Base-by-base conservation (phyloP, 2,797 vertebrate genomes). In the Caiman crocodilus region DNA sequence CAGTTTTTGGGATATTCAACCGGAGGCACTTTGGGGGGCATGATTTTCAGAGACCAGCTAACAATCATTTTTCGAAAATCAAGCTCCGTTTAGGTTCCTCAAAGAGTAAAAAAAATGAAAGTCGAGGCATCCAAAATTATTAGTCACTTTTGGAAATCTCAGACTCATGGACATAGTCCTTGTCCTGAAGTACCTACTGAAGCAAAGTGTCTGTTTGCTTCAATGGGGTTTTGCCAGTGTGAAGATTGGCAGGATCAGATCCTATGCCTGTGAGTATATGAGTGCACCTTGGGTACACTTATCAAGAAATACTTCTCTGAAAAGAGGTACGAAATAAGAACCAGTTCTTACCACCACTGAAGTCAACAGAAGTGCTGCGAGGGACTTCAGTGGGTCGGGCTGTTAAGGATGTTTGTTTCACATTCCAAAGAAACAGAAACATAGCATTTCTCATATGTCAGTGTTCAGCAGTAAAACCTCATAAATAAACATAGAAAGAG, bases 401-500 rank as follows among this genome's bases (percentile, higher is more conserved):
- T 58, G 42, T 75, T 80, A 93, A 92, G 92, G 79, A 93, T 76
- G 82, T 90, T 95, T 30, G 76, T 90, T 95, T 93, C 94, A 76
- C 90, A 82, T 97, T 96, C 88, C 90, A 97, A 94, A 94, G 97
- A 93, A 96, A 97, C 88, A 97, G 74, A 94, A 97, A 95, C 98
- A 95, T 60, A 94, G 85, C 97, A 97, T 97, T 95, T 96, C 90
- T 97, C 95, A 87, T 97, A 89, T 63, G 97, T 85, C 96, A 96
- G 95, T 85, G 94, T 96, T 96, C 88, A 96, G 90, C 93, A 97
- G 94, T 84, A 95, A 97, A 96, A 94, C 91, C 96, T 94, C 73
- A 97, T 89, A 97, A 97, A 96, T 90, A 96, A 97, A 96, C 97
- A 98, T 96, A 98, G 98, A 97, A 97, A 98, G 96, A 97, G 98